Percentiles rank a stretch among this genome's conserved stretches.
Evolutionary conservation across 2,888 invertebrate genomes (phyloP).

Genomic region (Julus scandinavius): DNA sequence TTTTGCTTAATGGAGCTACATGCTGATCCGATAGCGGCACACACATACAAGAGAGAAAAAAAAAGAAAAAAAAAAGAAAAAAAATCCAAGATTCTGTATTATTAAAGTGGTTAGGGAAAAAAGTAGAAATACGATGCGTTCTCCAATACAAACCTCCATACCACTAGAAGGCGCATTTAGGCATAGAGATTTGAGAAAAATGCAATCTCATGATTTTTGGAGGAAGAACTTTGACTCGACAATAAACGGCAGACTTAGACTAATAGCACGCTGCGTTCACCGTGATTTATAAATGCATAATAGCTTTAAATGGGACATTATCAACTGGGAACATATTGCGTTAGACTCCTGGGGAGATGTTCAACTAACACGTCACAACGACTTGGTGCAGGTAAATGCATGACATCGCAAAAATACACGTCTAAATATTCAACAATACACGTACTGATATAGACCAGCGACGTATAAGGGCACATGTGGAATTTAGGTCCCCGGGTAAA

Average conservation of each 20-base stretch:
- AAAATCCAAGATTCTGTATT: neutral
- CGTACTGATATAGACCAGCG: no score
- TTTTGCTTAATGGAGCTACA: slow-evolving; percentile 39
- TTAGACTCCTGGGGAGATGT: neutral
- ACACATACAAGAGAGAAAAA: neutral
- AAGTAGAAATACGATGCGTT: neutral
- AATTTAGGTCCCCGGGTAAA: no score
- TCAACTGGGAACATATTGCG: neutral
- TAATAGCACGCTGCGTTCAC: neutral
- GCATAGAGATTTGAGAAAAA: slow-evolving; percentile 9
- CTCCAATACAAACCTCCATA: no score
- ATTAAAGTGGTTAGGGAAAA: neutral
- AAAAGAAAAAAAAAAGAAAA: neutral
- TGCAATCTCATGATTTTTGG: slow-evolving; percentile 13
- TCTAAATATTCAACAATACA: no score
- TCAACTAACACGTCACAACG: no score
- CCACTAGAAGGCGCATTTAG: neutral
- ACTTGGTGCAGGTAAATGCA: no score
- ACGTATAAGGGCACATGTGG: no score
- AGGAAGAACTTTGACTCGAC: slow-evolving; percentile 3
- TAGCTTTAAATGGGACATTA: neutral
- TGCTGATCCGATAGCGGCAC: neutral
- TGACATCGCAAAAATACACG: no score
- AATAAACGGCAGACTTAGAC: neutral
- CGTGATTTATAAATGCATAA: neutral